Evolutionary conservation across 2,888 invertebrate species (phyloP), one percentile per base, ranked within the genome.

Genomic region (Reticulitermes lucifugus): DNA sequence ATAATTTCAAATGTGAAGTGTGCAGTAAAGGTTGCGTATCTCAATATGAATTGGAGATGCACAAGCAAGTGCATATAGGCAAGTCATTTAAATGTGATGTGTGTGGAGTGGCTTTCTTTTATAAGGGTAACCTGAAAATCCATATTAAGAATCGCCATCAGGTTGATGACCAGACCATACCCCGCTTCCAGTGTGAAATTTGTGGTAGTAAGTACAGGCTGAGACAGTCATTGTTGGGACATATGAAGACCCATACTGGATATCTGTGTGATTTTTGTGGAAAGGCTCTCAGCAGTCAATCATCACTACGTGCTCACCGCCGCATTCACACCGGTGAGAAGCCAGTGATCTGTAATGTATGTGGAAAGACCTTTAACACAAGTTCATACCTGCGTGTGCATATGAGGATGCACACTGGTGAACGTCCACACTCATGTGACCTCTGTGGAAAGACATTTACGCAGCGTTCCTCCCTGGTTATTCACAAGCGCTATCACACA

Each of bases 361-460:
- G 94, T 86, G 92, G 92, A 65, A 94, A 93, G 88, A 89, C 92
- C 0, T 94, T 94, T 88, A 93, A 93, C 75, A 92, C 93, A 86
- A 92, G 92, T 87, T 92, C 92, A 84, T 92, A 93, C 0, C 88
- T 94, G 65, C 92, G 92, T 1, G 91, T 92, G 2, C 90, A 90
- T 83, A 88, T 90, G 21, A 87, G 90, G 51, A 89, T 91, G 18
- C 93, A 93, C 88, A 89, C 91, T 0, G 91, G 90, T 0, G 91
- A 91, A 86, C 88, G 91, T 70, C 90, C 90, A 0, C 91, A 90
- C 87, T 89, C 90, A 79, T 93, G 93, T 88, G 89, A 90, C 25
- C 87, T 89, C 21, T 93, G 93, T 89, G 90, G 90, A 18, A 92
- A 92, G 82, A 92, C 93, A 0, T 94, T 94, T 85, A 86, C 86